phyloP scores from a whole-genome alignment of 2,888 invertebrate genomes.

The Tipula unca region DNA sequence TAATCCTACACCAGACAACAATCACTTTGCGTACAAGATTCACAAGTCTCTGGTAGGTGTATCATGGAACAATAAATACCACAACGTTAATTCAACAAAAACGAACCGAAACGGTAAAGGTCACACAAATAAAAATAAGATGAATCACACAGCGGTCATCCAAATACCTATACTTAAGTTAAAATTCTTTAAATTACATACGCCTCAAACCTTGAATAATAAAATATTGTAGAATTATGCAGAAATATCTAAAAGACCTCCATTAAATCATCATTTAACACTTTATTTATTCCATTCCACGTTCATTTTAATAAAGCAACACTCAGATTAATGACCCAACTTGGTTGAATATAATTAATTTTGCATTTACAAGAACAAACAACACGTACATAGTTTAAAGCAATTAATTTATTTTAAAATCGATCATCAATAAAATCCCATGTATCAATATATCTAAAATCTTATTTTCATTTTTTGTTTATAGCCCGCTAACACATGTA shows the following conservation, averaged over 20 bases:
- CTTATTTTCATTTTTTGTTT: not conserved
- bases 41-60: too few species aligned
- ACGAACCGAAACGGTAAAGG: not conserved
- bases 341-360: not conserved
- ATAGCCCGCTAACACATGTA: not conserved
- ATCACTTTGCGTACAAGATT: too few species aligned
- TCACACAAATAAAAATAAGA: not conserved
- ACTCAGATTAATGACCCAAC: not conserved
- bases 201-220: not conserved
- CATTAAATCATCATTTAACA: slow-evolving; percentile 14
- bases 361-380: not conserved
- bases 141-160: not conserved
- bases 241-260: not conserved
- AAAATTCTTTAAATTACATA: not conserved
- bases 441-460: too few species aligned
- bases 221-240: not conserved
- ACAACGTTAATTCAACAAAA: too few species aligned
- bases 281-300: not conserved
- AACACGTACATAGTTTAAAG: not conserved
- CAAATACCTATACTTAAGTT: not conserved
- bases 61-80: too few species aligned
- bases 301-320: not conserved
- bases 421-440: not conserved
- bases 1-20: too few species aligned
- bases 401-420: not conserved